A percentile compares a stretch with the other conserved stretches of the same genome.
phyloP scores from a whole-genome alignment of 1,140 invertebrate species.

The Tetramorium parvispinum region DNA sequence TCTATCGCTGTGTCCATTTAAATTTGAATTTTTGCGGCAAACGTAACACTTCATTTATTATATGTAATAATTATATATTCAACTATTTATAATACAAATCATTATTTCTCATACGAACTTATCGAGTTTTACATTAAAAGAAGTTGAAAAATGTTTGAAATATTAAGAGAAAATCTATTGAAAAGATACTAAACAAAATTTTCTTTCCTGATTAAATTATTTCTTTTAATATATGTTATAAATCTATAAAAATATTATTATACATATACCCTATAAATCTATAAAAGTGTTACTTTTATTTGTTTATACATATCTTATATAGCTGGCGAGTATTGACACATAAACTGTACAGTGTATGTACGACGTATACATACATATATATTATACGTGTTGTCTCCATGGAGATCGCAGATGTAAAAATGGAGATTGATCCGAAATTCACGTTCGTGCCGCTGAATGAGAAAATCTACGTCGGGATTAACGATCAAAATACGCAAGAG shows the following conservation, averaged over 20 bases:
- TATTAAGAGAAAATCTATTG: neutral
- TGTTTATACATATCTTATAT: too few relatives aligned
- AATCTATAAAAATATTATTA: too few relatives aligned
- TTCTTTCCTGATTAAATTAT: neutral
- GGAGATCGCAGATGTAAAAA: constrained; percentile 58
- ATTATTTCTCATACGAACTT: neutral
- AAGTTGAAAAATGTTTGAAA: neutral
- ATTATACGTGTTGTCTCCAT: constrained; percentile 42
- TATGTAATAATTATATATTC: neutral
- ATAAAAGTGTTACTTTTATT: too few relatives aligned
- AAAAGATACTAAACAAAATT: neutral
- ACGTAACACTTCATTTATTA: neutral
- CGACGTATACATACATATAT: too few relatives aligned
- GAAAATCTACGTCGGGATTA: constrained; percentile 75
- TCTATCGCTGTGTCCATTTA: neutral
- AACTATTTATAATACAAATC: neutral
- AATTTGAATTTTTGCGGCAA: neutral
- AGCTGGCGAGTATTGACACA: too few relatives aligned
- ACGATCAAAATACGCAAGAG: constrained; percentile 76
- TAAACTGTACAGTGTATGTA: too few relatives aligned
- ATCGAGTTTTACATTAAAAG: neutral
- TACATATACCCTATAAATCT: too few relatives aligned
- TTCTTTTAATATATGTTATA: too few relatives aligned
- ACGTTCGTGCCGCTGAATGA: constrained; percentile 79
- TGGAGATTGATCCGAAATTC: constrained; percentile 81